Evolutionary conservation across 1,140 invertebrate genomes (phyloP).

Genomic region (Manduca sexta): DNA sequence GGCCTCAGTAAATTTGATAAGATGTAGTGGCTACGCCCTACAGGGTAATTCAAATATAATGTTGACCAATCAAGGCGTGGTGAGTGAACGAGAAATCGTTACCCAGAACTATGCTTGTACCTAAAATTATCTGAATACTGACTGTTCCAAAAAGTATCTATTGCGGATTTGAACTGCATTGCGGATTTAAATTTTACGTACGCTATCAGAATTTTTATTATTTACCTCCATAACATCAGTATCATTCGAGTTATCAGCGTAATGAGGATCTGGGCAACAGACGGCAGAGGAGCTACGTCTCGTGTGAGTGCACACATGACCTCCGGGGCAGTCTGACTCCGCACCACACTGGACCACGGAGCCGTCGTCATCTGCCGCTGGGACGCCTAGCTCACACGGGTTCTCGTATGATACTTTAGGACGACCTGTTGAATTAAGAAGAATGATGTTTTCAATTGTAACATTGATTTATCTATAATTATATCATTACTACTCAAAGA

Average conservation of each 20-base stretch:
- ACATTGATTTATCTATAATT: neutral
- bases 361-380: slow-evolving; percentile 79
- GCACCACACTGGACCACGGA: slow-evolving; percentile 75
- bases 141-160: too few species aligned
- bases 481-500: too few species aligned
- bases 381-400: slow-evolving; percentile 77
- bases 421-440: slow-evolving; percentile 49
- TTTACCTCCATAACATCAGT: slow-evolving; percentile 41
- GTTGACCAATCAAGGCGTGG: too few species aligned
- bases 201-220: neutral
- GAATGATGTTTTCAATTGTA: neutral
- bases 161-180: too few species aligned
- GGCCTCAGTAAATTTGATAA: too few species aligned
- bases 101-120: too few species aligned
- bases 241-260: slow-evolving; percentile 41
- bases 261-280: slow-evolving; percentile 45
- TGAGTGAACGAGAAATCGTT: too few species aligned
- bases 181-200: too few species aligned
- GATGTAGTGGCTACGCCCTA: too few species aligned
- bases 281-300: slow-evolving; percentile 33
- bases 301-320: slow-evolving; percentile 32
- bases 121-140: too few species aligned
- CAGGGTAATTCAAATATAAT: too few species aligned
- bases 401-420: slow-evolving; percentile 77
- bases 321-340: slow-evolving; percentile 38